Conservation (phyloP, 2,113 vertebrate species). For the Phalacrocorax carbo region DNA sequence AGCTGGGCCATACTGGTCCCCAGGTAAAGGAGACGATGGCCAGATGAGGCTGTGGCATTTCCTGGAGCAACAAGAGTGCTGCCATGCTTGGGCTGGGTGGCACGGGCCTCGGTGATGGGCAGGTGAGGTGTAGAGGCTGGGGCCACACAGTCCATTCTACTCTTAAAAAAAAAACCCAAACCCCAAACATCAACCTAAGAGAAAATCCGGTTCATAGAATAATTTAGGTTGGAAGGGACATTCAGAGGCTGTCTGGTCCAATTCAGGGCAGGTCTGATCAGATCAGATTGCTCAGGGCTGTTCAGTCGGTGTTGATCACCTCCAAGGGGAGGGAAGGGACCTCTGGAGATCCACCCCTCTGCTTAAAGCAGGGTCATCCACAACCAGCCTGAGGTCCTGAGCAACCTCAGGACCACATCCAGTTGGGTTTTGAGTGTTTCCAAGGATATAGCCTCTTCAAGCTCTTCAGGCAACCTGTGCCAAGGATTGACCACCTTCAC, state of each 20-base stretch:
- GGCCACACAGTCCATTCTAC: not conserved
- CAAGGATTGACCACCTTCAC: not conserved
- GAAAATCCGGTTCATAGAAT: not conserved
- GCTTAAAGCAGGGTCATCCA: not conserved
- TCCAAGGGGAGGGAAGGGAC: not conserved
- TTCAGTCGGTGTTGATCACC: not conserved
- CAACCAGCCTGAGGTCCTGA: not conserved
- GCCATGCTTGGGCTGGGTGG: not conserved
- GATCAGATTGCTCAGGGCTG: not conserved
- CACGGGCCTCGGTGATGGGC: not conserved
- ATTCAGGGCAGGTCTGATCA: not conserved
- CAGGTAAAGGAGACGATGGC: not conserved
- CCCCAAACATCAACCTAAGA: too few species aligned
- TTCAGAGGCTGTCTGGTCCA: not conserved
- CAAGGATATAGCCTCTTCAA: not conserved
- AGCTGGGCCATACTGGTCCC: not conserved
- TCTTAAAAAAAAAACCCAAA: too few species aligned
- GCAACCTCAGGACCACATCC: too few species aligned
- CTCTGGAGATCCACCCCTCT: not conserved
- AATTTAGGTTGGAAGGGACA: not conserved
- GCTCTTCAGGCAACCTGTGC: not conserved
- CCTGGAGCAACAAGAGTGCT: not conserved
- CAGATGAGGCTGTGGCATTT: not conserved
- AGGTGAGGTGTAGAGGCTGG: not conserved
- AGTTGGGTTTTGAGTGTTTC: not conserved